phyloP scores from a whole-genome alignment of 2,888 invertebrate genomes.

The Odontothrips loti region DNA sequence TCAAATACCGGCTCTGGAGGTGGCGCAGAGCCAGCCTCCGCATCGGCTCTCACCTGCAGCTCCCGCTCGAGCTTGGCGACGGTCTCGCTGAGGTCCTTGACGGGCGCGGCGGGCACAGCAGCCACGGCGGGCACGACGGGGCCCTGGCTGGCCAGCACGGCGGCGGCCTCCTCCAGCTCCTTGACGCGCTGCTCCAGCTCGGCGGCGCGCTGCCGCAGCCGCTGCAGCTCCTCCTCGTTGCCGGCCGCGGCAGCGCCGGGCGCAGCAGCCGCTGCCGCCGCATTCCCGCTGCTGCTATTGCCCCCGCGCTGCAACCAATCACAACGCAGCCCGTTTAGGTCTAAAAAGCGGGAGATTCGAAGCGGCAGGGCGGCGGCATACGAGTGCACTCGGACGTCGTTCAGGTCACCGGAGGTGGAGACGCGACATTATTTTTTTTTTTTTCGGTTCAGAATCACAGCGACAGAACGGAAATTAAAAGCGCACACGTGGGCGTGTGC shows the following conservation, averaged over 20 bases:
- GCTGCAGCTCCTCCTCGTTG: constrained; percentile 7
- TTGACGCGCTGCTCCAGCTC: constrained; percentile 18
- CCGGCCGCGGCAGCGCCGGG: not conserved
- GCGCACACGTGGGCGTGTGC: too few relatives aligned
- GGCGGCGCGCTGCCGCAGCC: constrained; percentile 8
- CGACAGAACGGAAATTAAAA: too few relatives aligned
- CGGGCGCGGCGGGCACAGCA: not conserved
- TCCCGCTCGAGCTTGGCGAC: constrained; percentile 9
- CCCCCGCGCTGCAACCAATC: not conserved
- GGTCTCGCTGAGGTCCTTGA: not conserved
- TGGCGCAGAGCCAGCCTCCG: too few relatives aligned
- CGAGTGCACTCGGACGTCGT: too few relatives aligned
- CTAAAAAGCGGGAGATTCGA: not conserved
- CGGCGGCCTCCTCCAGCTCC: constrained; percentile 20
- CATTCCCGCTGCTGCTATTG: not conserved
- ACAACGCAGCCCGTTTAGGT: not conserved
- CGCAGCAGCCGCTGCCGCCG: not conserved
- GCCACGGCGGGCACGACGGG: not conserved
- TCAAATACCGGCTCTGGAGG: too few relatives aligned
- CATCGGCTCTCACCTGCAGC: not conserved
- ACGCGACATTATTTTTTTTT: too few relatives aligned
- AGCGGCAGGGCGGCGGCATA: too few relatives aligned
- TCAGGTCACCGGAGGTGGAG: too few relatives aligned
- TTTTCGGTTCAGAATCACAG: too few relatives aligned
- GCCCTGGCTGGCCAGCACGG: constrained; percentile 9